Evolutionary conservation across 2,888 invertebrate genomes (phyloP), one percentile per base, ranked within the genome.

Genomic region (Aporophyla lueneburgensis): DNA sequence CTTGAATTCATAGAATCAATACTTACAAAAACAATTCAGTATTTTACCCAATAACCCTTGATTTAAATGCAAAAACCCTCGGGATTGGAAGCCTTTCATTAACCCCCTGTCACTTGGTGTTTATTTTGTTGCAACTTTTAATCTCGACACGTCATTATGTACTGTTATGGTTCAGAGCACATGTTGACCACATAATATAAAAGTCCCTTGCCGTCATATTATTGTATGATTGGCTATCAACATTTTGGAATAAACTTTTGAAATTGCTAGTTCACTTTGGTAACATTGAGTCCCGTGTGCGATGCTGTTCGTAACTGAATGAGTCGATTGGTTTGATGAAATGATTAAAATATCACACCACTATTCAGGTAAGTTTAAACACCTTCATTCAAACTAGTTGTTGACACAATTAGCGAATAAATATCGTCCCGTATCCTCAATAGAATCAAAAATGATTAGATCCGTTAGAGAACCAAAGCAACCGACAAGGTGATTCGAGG

Each of bases 121-220:
- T 80, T 67, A 62, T 67, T 78, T 62, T 54, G 58, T 43, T 27
- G 63, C 66, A 66, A 54, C 14, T 78, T 80, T 80, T 80, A 61
- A 80, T 56, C n/a, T 33, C 49, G 27, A 27, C 43, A 10, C 46
- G 56, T 63, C 27, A 62, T 67, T 43, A 78, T 49, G 54, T 21
- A 43, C 14, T 49, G 56, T 66, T 49, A n/a, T 63, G 27, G 56
- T 62, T 72, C 49, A 65, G n/a, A 3, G 21, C 58, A 71, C 59
- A 78, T 59, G 71, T 40, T 59, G 53, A 59, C 33, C n/a, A 40
- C 53, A 59, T 14, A n/a, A n/a, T n/a, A 80, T 80, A 71, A 71
- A 54, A 33, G 46, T 46, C 24, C 63, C 33, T 5, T 58, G 24
- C 5, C 21, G n/a, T 19, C 59, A 46, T 54, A 65, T 69, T 56